Evolutionary conservation across 2,797 vertebrate species (phyloP).

Genomic region (Urophycis tenuis): DNA sequence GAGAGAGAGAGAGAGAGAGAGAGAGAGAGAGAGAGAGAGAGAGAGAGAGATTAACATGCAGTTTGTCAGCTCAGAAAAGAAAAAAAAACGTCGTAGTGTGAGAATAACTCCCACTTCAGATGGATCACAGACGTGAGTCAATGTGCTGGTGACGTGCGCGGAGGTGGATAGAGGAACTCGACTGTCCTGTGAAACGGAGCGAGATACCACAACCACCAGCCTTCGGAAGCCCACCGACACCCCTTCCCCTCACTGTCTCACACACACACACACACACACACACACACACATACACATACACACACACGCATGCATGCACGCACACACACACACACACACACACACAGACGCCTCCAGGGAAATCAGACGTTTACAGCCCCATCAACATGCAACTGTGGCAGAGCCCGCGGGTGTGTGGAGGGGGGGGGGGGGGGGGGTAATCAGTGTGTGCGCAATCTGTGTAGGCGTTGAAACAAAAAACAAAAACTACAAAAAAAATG

Average conservation of each 20-base stretch:
- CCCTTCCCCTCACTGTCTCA: too few species aligned
- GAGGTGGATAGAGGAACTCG: not conserved
- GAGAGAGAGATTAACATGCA: not conserved
- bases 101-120: not conserved
- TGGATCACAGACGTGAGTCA: not conserved
- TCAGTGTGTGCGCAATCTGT: not conserved
- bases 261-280: not conserved
- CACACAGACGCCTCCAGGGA: not conserved
- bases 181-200: not conserved
- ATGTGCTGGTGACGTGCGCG: not conserved
- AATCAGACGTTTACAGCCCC: not conserved
- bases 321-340: constrained; percentile 3
- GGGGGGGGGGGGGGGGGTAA: not conserved
- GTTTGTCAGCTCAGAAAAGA: not conserved
- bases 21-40: not conserved
- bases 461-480: not conserved
- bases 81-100: too few species aligned
- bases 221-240: not conserved
- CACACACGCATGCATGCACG: not conserved
- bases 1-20: not conserved
- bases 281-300: not conserved
- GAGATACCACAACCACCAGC: not conserved
- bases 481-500: not conserved
- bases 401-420: too few species aligned
- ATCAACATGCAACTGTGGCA: not conserved